These are phyloP conservation scores for Halcyon leucocephala DNA, from an alignment of 2,797 vertebrate species.

Conservation along the genomic window DNA sequence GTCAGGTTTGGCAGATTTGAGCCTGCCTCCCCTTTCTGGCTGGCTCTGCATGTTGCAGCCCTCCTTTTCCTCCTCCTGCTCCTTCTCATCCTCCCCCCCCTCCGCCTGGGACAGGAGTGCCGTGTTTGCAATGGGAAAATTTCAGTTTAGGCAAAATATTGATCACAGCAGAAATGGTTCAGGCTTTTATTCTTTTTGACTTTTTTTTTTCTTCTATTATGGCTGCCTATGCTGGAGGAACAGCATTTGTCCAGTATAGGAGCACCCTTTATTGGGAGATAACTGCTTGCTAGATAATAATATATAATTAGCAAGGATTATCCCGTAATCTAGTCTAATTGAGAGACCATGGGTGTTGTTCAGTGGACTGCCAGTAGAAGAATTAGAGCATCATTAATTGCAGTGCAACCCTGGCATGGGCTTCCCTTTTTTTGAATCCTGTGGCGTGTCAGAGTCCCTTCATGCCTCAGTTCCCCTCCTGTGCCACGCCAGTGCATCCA, in stretches of 20 bases:
- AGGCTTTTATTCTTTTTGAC: neutral
- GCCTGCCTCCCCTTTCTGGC: neutral
- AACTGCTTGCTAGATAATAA: constrained; percentile 16
- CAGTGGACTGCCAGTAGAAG: constrained; percentile 4
- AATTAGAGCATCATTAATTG: neutral
- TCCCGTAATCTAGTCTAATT: constrained; percentile 44
- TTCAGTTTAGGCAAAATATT: neutral
- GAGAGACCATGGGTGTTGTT: neutral
- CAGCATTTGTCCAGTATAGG: neutral
- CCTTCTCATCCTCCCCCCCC: neutral
- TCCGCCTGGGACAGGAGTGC: neutral
- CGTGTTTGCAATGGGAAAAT: neutral
- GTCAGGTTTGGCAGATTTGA: neutral
- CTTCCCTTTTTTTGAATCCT: neutral
- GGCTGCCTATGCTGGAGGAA: neutral
- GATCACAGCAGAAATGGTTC: neutral
- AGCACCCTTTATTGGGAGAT: neutral
- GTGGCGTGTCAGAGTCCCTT: neutral
- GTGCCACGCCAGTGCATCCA: neutral
- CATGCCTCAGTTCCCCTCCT: neutral
- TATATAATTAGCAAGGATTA: constrained; percentile 51
- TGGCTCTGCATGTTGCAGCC: neutral
- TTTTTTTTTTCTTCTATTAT: neutral
- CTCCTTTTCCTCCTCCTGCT: neutral
- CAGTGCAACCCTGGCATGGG: neutral